These are phyloP conservation scores for Channa argus DNA, from an alignment of 2,113 vertebrate genomes.

Conservation along the genomic window DNA sequence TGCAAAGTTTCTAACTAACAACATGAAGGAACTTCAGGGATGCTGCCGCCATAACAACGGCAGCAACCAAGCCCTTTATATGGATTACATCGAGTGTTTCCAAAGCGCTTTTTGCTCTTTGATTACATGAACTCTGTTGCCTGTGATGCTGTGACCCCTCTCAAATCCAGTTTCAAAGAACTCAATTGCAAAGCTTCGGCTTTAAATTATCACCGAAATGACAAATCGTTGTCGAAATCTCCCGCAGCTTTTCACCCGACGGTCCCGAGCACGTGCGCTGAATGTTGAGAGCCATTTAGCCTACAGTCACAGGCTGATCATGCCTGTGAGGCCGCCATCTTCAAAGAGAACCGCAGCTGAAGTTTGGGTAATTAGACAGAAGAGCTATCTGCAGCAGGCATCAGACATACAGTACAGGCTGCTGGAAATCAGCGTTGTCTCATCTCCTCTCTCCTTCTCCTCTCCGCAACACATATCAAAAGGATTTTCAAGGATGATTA, in stretches of 20 bases:
- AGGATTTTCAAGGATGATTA: conserved; percentile 77
- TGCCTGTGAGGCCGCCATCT: conserved; percentile 64
- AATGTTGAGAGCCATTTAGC: conserved; percentile 64
- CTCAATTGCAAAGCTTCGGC: conserved; percentile 51
- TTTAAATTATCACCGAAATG: conserved; percentile 69
- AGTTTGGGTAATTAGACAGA: conserved; percentile 76
- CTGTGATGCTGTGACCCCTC: conserved; percentile 30
- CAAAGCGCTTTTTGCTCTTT: conserved; percentile 36
- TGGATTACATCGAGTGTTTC: conserved; percentile 24
- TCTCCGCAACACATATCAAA: conserved; percentile 68
- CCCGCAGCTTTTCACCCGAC: conserved; percentile 53
- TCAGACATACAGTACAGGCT: conserved; percentile 48
- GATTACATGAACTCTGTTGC: conserved; percentile 25
- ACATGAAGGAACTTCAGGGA: neutral
- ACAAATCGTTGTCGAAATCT: conserved; percentile 67
- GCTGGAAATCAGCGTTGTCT: conserved; percentile 58
- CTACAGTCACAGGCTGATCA: conserved; percentile 60
- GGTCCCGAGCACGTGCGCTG: conserved; percentile 47
- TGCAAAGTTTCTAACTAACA: no score
- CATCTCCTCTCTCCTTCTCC: conserved; percentile 57
- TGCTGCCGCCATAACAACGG: neutral
- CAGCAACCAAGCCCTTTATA: neutral
- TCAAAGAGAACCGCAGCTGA: conserved; percentile 74
- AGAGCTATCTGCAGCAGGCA: conserved; percentile 64
- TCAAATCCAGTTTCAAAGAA: conserved; percentile 54